These are phyloP conservation scores for Sprattus sprattus DNA, from an alignment of 2,113 vertebrate species.

Conservation along the genomic window DNA sequence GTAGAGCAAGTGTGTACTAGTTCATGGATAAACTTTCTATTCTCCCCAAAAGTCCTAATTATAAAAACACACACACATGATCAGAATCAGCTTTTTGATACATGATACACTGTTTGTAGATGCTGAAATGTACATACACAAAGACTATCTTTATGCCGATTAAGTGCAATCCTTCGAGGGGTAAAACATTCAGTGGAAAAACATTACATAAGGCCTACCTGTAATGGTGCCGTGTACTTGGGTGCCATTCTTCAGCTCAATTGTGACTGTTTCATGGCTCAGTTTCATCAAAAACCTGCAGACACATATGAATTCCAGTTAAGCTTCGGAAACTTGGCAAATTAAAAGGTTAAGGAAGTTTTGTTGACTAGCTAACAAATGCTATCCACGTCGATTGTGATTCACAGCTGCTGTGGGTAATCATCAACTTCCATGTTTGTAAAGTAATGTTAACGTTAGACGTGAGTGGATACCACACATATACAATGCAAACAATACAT, in stretches of 20 bases:
- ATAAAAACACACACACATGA: no score
- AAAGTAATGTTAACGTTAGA: no score
- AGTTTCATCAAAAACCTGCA: conserved; percentile 97
- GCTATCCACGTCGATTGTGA: background rate
- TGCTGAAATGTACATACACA: no score
- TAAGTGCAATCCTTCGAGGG: no score
- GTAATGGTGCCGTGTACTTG: conserved; percentile 98
- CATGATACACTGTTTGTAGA: no score
- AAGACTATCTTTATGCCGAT: background rate
- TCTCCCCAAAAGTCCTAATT: background rate
- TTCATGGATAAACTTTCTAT: background rate
- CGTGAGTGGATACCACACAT: no score
- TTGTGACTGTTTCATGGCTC: conserved; percentile 98
- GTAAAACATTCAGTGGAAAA: background rate
- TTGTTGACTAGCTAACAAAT: background rate
- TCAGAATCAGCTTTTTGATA: no score
- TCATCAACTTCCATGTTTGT: no score
- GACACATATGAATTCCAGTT: background rate
- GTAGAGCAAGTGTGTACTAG: background rate
- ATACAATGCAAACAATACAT: no score
- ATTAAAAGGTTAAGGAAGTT: background rate
- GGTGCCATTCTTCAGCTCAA: conserved; percentile 97
- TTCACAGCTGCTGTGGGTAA: no score
- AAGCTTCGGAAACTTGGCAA: background rate
- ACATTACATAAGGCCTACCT: conserved; percentile 65